Base-by-base conservation (phyloP, 1,140 invertebrate genomes). In the Berghia stephanieae region DNA sequence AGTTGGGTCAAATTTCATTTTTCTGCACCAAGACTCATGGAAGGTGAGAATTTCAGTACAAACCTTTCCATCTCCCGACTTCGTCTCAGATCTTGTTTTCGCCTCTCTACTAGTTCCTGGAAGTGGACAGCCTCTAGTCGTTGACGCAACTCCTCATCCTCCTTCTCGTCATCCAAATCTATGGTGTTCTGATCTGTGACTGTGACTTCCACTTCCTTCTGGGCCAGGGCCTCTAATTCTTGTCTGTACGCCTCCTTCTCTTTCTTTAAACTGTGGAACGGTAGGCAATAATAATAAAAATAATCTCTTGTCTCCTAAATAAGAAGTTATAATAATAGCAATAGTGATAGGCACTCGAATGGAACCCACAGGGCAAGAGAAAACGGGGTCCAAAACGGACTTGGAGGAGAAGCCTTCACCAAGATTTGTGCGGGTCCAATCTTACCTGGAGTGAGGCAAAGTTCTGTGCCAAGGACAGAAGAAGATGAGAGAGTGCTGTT, bases 31-130 rank as follows among this genome's bases (percentile, higher is more conserved):
- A 2, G 38, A 21, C 1, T 2, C 43, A 36, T 74, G 44, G 49
- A 43, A 43, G 43, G 31, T 49, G 16, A 36, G 8, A 1, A 3
- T 38, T 24, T 38, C n/a, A 34, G 34, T 40, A 24, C 16, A 43
- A 43, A 87, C 86, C 86, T 85, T 69, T 86, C 81, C 79, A 84
- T 87, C 76, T 87, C 86, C 42, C 74, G 80, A 27, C 66, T 72
- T 78, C 84, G 85, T 36, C 67, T 75, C 0, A 79, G 46, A 68
- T 78, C 69, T 21, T 83, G 70, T 63, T 84, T 67, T 49, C 82
- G 80, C 81, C 83, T 75, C 36, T 81, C 68, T 0, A 85, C 38
- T 2, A 79, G 81, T 36, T 84, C 78, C 66, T 80, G 68, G 1
- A 86, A 57, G 52, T 82, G 80, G 70, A 78, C 52, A 66, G 81